Evolutionary conservation across 1,140 invertebrate genomes (phyloP).

Genomic region (Papilio helenus): DNA sequence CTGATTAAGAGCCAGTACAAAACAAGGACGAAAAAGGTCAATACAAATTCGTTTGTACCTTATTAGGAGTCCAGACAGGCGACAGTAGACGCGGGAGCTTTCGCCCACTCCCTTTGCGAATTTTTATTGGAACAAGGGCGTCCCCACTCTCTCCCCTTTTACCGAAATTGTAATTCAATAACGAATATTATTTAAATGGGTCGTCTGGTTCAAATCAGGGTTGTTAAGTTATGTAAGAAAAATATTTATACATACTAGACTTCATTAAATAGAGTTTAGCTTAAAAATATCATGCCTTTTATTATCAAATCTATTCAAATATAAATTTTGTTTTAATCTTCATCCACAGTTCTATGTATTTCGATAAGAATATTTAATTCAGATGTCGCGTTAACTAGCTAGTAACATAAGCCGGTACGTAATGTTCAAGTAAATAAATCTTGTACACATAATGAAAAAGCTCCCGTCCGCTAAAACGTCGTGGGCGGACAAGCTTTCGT

Average conservation of each 20-base stretch:
- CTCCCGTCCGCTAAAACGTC: slow-evolving; percentile 1
- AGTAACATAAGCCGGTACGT: not conserved
- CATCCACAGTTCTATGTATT: too few species aligned
- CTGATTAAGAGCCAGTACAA: slow-evolving; percentile 14
- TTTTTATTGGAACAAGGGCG: slow-evolving; percentile 29
- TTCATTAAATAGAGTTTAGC: not conserved
- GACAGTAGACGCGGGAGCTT: slow-evolving; percentile 20
- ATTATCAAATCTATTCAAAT: too few species aligned
- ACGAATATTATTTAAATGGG: slow-evolving; percentile 36
- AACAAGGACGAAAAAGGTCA: slow-evolving; percentile 37
- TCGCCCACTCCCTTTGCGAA: slow-evolving; percentile 28
- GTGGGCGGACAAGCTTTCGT: slow-evolving; percentile 39
- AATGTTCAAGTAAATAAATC: not conserved
- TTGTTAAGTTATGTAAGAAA: not conserved
- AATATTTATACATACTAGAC: not conserved
- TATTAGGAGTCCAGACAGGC: slow-evolving; percentile 35
- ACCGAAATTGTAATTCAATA: slow-evolving; percentile 38
- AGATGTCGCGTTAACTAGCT: not conserved
- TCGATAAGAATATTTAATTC: not conserved
- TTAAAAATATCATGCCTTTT: too few species aligned
- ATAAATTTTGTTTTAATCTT: too few species aligned
- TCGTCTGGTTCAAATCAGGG: not conserved
- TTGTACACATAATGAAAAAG: slow-evolving; percentile 30
- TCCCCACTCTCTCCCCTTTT: slow-evolving; percentile 15
- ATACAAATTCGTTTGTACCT: slow-evolving; percentile 38